Evolutionary conservation across 2,113 vertebrate genomes (phyloP).

Genomic region (Spilogale gracilis): DNA sequence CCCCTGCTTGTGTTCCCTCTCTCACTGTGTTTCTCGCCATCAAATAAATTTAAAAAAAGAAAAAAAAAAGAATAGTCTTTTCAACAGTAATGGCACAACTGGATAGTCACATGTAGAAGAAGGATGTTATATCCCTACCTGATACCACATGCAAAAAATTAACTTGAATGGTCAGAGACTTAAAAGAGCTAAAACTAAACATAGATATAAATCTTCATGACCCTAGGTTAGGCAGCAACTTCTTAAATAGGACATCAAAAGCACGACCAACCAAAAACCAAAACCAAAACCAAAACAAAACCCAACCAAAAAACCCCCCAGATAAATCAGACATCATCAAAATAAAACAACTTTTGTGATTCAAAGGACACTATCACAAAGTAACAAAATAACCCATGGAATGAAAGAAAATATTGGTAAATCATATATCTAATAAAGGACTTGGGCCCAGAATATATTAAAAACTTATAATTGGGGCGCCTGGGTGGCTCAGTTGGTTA

Average conservation of each 20-base stretch:
- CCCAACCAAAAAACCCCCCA: not conserved
- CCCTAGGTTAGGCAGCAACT: not conserved
- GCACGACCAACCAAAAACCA: not conserved
- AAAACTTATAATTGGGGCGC: not conserved
- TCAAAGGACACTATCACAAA: not conserved
- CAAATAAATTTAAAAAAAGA: too few species aligned
- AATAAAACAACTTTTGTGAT: slow-evolving; percentile 10
- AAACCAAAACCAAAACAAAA: not conserved
- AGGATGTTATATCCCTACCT: not conserved
- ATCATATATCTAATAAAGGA: slow-evolving; percentile 18
- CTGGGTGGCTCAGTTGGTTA: too few species aligned
- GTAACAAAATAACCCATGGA: not conserved
- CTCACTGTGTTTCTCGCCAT: too few species aligned
- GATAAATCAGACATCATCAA: not conserved
- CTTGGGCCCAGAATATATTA: not conserved
- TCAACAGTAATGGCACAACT: not conserved
- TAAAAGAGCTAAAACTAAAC: slow-evolving; percentile 22
- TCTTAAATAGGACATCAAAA: slow-evolving; percentile 38
- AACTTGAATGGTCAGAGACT: slow-evolving; percentile 7
- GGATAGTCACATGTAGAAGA: not conserved
- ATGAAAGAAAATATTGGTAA: slow-evolving; percentile 4
- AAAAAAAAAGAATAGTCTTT: not conserved
- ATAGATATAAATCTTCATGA: not conserved
- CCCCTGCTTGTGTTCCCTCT: too few species aligned
- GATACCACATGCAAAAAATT: not conserved